Conservation (phyloP, 2,113 vertebrate species). For the Hyperopisus bebe region DNA sequence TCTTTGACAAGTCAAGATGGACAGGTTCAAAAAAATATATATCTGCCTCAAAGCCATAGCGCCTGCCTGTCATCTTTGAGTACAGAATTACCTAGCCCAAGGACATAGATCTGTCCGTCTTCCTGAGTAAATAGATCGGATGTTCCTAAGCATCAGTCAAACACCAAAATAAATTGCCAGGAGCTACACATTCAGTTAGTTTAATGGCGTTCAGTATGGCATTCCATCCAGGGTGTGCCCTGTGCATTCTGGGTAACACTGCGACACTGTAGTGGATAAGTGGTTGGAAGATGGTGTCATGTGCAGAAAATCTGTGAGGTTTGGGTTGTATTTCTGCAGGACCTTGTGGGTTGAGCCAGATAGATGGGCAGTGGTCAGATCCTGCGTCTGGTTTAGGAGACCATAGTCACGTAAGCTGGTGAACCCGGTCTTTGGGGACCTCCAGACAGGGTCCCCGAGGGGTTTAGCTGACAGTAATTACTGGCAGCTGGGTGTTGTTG, state of each 20-base stretch:
- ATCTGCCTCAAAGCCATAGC: background rate
- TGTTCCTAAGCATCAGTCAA: background rate
- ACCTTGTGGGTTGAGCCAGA: background rate
- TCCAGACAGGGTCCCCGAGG: background rate
- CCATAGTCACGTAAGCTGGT: background rate
- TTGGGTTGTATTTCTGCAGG: background rate
- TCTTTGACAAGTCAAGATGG: background rate
- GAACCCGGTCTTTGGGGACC: background rate
- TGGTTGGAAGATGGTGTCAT: background rate
- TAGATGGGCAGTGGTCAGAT: background rate
- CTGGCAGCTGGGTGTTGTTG: background rate
- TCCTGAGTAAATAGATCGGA: background rate
- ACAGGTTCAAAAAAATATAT: background rate
- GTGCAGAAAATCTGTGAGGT: background rate
- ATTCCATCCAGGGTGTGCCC: background rate
- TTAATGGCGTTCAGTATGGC: background rate
- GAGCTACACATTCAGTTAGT: background rate
- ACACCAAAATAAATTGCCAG: background rate
- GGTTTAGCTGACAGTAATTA: background rate
- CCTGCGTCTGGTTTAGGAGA: background rate
- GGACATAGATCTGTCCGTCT: background rate
- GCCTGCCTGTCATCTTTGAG: background rate
- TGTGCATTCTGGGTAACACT: background rate
- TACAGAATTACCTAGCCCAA: background rate
- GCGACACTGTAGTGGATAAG: background rate